Conservation (phyloP, 2,797 vertebrate species). For the Lacerta bilineata region DNA sequence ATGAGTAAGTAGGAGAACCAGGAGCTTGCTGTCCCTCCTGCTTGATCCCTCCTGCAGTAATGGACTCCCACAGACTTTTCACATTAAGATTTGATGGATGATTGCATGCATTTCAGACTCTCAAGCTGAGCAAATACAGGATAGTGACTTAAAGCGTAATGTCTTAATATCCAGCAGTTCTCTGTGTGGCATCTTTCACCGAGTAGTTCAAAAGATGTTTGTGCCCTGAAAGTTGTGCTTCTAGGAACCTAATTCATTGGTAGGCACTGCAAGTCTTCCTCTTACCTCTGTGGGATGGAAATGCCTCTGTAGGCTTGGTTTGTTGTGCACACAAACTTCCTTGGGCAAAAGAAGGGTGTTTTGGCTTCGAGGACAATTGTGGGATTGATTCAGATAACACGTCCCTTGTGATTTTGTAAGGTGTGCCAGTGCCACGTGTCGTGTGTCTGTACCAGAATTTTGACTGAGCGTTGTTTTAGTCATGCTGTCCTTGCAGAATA, state of each 20-base stretch:
- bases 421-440: not conserved
- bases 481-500: not conserved
- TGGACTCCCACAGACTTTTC: conserved; percentile 17
- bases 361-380: not conserved
- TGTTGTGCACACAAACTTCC: not conserved
- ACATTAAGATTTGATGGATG: conserved; percentile 3
- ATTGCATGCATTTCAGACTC: conserved; percentile 29
- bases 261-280: not conserved
- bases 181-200: conserved; percentile 21
- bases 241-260: not conserved
- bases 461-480: not conserved
- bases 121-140: conserved; percentile 34
- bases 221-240: not conserved
- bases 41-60: not conserved
- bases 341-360: not conserved
- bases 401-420: not conserved
- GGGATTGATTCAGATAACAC: not conserved
- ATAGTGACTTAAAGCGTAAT: conserved; percentile 15
- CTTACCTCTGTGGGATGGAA: not conserved
- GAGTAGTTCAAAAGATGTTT: not conserved
- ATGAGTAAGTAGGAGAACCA: conserved; percentile 34
- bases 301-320: not conserved
- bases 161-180: conserved; percentile 26
- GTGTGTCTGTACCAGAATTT: not conserved
- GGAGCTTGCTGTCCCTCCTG: not conserved